Evolutionary conservation across 2,113 vertebrate species (phyloP), one percentile per base, ranked within the genome.

Genomic region (Brachyhypopomus occidentalis): DNA sequence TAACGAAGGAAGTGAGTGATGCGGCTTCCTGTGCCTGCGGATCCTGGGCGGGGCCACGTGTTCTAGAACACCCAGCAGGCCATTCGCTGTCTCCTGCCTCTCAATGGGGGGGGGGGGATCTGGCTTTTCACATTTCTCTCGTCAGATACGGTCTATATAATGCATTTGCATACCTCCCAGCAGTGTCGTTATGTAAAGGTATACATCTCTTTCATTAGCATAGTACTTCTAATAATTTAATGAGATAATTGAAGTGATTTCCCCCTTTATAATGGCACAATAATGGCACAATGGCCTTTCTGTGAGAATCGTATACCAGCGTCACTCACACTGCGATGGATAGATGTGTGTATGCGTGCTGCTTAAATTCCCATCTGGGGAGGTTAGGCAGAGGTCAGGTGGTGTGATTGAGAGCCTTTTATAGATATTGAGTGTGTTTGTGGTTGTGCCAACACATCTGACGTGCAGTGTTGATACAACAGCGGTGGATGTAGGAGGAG

Each of bases 11-110:
- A 12, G 48, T 22, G 45, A 3, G 23, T 2, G 8, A 23, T 4
- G 41, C 27, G 16, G 23, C 64, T 67, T 23, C 12, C 70, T 16
- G 4, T 27, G 6, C 45, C 23, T n/a, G 71, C 17, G 27, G 6
- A 78, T n/a, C 80, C 72, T 38, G 73, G 82, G 34, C 55, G 45
- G 14, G 56, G 38, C 56, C 72, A 67, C 19, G 48, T 27, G 36
- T 20, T 36, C 56, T 52, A 41, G 27, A 19, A 36, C 17, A 60
- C 77, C 66, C 75, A 59, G 22, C 77, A 45, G 27, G 14, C 52
- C 66, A 63, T 82, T 22, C 30, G 55, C 8, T 25, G 70, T 52
- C 41, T 52, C 20, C 2, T 7, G 23, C 22, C 16, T 14, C 71
- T 3, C 8, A n/a, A 36, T 19, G 3, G 5, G 64, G 3, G 19